These are phyloP conservation scores for Bhutanitis thaidina DNA, from an alignment of 2,888 invertebrate species.

Conservation along the genomic window DNA sequence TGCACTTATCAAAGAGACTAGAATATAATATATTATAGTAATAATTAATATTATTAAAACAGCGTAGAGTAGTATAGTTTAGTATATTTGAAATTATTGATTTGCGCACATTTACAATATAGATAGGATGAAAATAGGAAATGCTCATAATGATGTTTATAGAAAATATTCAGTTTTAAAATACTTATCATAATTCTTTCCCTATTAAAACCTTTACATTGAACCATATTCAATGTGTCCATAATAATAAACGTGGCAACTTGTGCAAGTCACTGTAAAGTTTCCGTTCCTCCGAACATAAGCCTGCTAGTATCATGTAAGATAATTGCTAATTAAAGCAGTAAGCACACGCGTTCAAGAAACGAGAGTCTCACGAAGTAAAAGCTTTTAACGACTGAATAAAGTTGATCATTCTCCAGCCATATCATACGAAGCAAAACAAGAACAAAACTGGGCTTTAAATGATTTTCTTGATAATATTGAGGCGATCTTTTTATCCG, in stretches of 20 bases:
- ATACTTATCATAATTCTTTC: no score
- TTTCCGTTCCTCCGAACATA: conserved; percentile 2
- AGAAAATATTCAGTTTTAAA: no score
- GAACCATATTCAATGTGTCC: no score
- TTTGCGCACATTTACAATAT: no score
- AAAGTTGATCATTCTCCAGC: conserved; percentile 15
- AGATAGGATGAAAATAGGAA: no score
- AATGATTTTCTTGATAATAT: background rate
- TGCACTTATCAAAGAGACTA: no score
- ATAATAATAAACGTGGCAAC: conserved; percentile 3
- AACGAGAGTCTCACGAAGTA: conserved; percentile 50
- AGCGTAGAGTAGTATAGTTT: no score
- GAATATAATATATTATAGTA: no score
- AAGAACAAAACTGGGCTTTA: background rate
- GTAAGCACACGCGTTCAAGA: conserved; percentile 39
- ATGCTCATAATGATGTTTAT: no score
- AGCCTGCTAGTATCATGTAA: conserved; percentile 14
- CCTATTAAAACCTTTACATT: no score
- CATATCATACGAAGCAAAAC: conserved; percentile 8
- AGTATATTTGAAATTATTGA: no score
- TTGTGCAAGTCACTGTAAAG: conserved; percentile 6
- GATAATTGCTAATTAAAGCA: conserved; percentile 18
- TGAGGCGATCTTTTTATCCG: background rate
- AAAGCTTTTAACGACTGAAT: conserved; percentile 36
- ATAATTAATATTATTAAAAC: no score